Percentiles rank a stretch among this genome's conserved stretches.
Evolutionary conservation across 37 sponge, comb jelly and placozoan species (phyloP).

Genomic region (Cliona cf. orientalis): DNA sequence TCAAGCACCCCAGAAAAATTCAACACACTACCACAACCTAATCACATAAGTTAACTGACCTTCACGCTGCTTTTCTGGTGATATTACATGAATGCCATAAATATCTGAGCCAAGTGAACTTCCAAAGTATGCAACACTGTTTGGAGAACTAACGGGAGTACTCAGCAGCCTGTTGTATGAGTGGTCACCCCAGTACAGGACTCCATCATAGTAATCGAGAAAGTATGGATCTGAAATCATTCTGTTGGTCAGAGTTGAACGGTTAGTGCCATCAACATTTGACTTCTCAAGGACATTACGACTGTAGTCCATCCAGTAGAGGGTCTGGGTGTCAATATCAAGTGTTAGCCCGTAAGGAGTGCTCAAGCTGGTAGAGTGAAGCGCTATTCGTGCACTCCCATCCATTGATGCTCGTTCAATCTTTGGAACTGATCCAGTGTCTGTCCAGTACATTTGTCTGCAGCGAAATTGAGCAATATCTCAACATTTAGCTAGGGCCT

Average conservation of each 20-base stretch:
- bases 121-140: neutral
- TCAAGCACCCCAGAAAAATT: too few relatives aligned
- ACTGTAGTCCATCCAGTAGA: conserved; percentile 38
- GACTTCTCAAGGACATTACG: conserved; percentile 4
- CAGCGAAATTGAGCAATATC: too few relatives aligned
- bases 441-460: conserved; percentile 74
- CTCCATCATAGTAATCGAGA: conserved; percentile 41
- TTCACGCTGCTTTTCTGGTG: conserved; percentile 14
- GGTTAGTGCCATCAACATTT: conserved; percentile 19
- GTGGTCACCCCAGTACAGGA: conserved; percentile 77
- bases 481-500: neutral
- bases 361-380: conserved; percentile 22
- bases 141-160: conserved; percentile 4
- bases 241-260: neutral
- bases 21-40: too few relatives aligned
- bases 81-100: conserved; percentile 8
- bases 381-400: conserved; percentile 28
- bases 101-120: neutral
- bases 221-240: conserved; percentile 33
- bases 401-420: conserved; percentile 80
- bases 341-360: conserved; percentile 34
- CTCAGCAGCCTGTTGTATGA: neutral
- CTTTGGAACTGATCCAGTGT: conserved; percentile 37
- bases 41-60: neutral
- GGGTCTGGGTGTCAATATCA: conserved; percentile 22